Percentiles rank a stretch among this genome's conserved stretches.
Conservation (phyloP, 2,797 vertebrate species). For the Chelonia mydas region DNA sequence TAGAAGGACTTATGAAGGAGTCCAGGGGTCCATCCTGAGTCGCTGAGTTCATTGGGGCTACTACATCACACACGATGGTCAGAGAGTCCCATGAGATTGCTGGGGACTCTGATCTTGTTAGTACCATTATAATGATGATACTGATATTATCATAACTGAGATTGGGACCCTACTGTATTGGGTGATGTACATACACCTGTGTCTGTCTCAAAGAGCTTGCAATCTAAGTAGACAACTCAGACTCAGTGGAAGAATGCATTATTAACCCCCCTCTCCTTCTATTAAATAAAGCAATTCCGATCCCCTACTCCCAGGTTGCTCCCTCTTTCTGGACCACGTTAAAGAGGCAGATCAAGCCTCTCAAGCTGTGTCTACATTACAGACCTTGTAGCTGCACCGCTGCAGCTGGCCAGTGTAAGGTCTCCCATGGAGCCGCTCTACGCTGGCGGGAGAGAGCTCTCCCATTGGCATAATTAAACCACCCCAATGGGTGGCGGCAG, state of each 20-base stretch:
- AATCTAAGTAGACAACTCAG: not conserved
- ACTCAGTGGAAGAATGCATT: not conserved
- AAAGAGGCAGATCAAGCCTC: no score
- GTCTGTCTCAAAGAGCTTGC: not conserved
- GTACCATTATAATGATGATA: not conserved
- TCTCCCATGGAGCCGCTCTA: no score
- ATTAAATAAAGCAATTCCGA: no score
- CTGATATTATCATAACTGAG: not conserved
- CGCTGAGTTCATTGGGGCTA: not conserved
- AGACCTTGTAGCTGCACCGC: no score
- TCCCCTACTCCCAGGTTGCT: no score
- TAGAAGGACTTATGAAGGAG: not conserved
- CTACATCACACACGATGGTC: not conserved
- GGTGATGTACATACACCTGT: not conserved
- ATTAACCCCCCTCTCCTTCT: not conserved
- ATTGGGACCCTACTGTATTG: not conserved
- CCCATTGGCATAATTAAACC: no score
- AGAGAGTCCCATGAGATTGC: not conserved
- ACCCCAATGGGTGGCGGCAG: no score
- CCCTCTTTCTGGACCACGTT: no score
- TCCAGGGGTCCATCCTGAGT: not conserved
- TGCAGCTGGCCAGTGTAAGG: no score
- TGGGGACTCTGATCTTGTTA: not conserved
- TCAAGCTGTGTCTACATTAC: no score
- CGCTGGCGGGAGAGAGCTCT: no score